Evolutionary conservation across 2,888 invertebrate genomes (phyloP), one percentile per base, ranked within the genome.

Genomic region (Pterobdella sp.): DNA sequence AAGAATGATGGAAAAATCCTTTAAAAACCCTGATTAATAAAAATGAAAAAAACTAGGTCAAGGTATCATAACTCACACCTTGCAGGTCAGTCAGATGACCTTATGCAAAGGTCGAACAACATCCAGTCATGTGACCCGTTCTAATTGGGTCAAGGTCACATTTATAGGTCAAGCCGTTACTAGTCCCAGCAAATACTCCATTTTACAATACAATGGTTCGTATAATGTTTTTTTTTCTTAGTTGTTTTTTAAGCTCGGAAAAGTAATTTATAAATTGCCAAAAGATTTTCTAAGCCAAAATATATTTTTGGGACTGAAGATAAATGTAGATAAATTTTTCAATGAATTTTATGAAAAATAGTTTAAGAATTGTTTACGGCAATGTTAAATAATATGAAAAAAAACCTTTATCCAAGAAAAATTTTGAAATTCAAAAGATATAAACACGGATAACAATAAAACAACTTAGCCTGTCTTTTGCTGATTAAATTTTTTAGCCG

Each of bases 71-170:
- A 56, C 60, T 56, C 26, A 56, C 60, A 26, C 60, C 26, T 56
- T n/a, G 60, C n/a, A 56, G 60, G 60, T 56, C 60, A 56, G n/a
- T 26, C 4, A 56, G 60, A 7, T 56, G n/a, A 56, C 60, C 60
- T 56, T 56, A 26, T 56, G 60, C 60, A 56, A n/a, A 56, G 60
- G 60, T 56, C 60, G 3, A 56, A 56, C 60, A 14, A 56, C 60
- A 4, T 26, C 60, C 3, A 56, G n/a, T 4, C 60, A 56, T 26
- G 60, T 56, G 60, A 56, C 60, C 60, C 10, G 10, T 56, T 56
- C n/a, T 56, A 56, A 56, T 56, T 56, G 60, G 60, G 60, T 56
- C 60, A 56, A 56, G 60, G n/a, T 56, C 60, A 56, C 60, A 3
- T 56, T 14, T 56, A 26, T 56, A 56, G 60, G 60, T 56, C 60